These are phyloP conservation scores for Phaonia tiefii DNA, from an alignment of 2,888 invertebrate species.

Conservation along the genomic window DNA sequence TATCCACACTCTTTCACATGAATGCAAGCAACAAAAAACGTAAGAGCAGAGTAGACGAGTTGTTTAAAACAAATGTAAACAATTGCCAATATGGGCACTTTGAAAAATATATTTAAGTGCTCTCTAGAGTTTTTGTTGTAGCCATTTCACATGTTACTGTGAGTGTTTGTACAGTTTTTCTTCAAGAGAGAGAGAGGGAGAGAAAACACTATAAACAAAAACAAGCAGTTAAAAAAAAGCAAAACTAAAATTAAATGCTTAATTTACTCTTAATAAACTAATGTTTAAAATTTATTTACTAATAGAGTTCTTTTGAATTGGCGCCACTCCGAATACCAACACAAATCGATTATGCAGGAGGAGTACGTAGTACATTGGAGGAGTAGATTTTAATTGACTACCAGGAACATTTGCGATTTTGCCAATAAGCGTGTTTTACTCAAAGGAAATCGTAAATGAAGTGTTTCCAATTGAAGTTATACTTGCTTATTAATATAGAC, in stretches of 20 bases:
- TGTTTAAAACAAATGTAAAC: constrained; percentile 53
- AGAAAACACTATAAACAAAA: too few relatives aligned
- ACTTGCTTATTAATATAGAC: too few relatives aligned
- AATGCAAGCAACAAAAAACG: constrained; percentile 11
- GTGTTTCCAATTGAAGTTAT: too few relatives aligned
- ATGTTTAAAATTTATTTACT: constrained; percentile 2
- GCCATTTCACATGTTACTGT: constrained; percentile 22
- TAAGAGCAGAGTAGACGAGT: neutral
- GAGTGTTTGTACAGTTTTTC: constrained; percentile 30
- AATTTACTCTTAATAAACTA: constrained; percentile 43
- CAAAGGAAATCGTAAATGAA: too few relatives aligned
- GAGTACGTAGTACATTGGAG: too few relatives aligned
- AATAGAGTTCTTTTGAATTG: too few relatives aligned
- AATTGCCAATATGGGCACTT: constrained; percentile 57
- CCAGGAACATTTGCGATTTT: too few relatives aligned
- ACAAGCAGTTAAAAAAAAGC: constrained; percentile 16
- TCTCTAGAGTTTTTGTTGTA: constrained; percentile 35
- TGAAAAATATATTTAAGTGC: constrained; percentile 51
- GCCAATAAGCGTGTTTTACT: too few relatives aligned
- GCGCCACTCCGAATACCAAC: too few relatives aligned
- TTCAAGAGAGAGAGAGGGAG: too few relatives aligned
- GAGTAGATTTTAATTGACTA: neutral
- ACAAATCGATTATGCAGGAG: too few relatives aligned
- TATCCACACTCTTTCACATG: neutral
- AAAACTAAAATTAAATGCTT: constrained; percentile 33